Conservation (phyloP, 2,797 vertebrate species). For the Bovichtus variegatus region DNA sequence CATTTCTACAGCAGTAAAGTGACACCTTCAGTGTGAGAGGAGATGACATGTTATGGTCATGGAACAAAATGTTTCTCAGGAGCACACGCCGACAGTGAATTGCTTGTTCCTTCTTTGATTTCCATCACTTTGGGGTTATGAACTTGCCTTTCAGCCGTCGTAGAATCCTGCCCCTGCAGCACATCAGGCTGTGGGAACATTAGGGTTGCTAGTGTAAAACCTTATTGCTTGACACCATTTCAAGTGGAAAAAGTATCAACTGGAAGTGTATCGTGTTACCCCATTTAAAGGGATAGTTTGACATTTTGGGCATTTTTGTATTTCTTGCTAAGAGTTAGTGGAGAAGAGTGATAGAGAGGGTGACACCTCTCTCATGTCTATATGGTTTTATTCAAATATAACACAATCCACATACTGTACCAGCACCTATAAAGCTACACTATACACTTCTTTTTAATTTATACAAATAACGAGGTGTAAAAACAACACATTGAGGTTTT, state of each 20-base stretch:
- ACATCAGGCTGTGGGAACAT: background rate
- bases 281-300: background rate
- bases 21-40: slow-evolving; percentile 16
- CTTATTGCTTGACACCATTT: background rate
- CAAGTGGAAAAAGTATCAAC: background rate
- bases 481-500: background rate
- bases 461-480: no score
- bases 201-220: background rate
- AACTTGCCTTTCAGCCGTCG: background rate
- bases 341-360: background rate
- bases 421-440: no score
- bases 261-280: background rate
- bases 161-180: background rate
- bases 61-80: slow-evolving; percentile 24
- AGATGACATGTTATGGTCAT: slow-evolving; percentile 30
- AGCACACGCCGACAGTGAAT: slow-evolving; percentile 13
- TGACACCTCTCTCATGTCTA: background rate
- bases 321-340: background rate
- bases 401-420: no score
- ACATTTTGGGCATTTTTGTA: background rate
- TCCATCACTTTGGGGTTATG: background rate
- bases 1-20: slow-evolving; percentile 11
- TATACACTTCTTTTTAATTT: no score
- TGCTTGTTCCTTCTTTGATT: background rate
- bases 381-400: no score